A percentile compares a stretch with the other conserved stretches of the same genome.
phyloP scores from a whole-genome alignment of 2,113 vertebrate genomes.

The Cacatua alba region DNA sequence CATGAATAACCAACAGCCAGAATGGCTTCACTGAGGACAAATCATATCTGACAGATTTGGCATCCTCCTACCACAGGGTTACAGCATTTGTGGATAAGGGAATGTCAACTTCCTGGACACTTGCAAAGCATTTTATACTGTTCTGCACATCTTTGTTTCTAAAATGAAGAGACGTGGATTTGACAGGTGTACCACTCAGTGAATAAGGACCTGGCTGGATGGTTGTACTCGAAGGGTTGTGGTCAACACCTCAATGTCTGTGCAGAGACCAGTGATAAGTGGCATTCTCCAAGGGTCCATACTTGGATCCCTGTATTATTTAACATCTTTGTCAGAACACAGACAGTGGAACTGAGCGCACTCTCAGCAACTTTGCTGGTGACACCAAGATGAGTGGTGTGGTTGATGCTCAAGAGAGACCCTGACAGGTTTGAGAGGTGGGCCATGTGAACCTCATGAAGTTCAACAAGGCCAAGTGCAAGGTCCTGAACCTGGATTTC shows the following conservation, averaged over 20 bases:
- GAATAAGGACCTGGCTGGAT: background rate
- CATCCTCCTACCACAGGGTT: fast-evolving
- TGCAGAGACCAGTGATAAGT: background rate
- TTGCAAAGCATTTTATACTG: background rate
- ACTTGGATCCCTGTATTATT: background rate
- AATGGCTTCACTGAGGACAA: background rate
- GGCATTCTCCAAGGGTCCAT: background rate
- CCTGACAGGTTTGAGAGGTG: background rate
- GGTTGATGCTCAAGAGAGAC: background rate
- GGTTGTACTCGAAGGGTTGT: background rate
- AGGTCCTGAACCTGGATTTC: no score
- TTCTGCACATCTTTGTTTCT: background rate
- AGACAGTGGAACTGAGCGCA: background rate
- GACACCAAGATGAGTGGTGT: background rate
- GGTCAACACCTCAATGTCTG: background rate
- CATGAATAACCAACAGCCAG: background rate
- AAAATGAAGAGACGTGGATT: background rate
- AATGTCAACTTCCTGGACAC: background rate
- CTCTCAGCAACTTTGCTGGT: background rate
- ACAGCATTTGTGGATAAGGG: background rate
- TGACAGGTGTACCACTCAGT: background rate
- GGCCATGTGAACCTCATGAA: no score
- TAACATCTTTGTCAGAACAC: background rate
- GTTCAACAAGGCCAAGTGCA: background rate
- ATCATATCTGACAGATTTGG: background rate